A percentile compares a stretch with the other conserved stretches of the same genome.
phyloP scores from a whole-genome alignment of 1,140 invertebrate species.

The Oryctes rhinoceros region DNA sequence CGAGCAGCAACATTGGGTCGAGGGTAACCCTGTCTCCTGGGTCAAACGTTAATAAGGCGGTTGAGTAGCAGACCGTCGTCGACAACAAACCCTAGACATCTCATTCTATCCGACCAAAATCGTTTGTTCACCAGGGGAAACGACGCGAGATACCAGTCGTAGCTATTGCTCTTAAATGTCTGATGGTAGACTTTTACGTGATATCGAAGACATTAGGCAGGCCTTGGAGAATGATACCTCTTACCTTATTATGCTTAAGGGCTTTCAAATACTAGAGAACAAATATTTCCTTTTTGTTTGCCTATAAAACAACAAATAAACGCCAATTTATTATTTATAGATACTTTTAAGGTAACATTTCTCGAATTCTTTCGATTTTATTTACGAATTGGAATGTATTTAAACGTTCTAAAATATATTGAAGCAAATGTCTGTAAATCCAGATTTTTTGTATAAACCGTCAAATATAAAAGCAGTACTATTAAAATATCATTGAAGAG shows the following conservation, averaged over 20 bases:
- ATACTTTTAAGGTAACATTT: too few species aligned
- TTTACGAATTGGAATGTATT: too few species aligned
- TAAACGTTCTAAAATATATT: too few species aligned
- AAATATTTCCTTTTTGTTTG: too few species aligned
- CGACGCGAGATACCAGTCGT: neutral
- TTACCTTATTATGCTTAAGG: neutral
- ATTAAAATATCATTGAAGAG: too few species aligned
- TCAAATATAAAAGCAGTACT: too few species aligned
- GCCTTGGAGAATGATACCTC: neutral
- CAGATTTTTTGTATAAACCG: too few species aligned
- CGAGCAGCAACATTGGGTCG: neutral
- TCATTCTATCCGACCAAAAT: neutral
- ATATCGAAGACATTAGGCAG: neutral
- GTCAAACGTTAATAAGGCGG: constrained; percentile 24
- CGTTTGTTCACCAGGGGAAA: constrained; percentile 16
- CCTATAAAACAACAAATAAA: too few species aligned
- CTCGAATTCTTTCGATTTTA: too few species aligned
- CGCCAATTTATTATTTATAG: too few species aligned
- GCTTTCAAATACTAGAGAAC: neutral
- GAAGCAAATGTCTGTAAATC: too few species aligned
- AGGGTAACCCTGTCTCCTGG: neutral
- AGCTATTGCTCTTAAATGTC: constrained; percentile 3
- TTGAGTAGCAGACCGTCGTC: constrained; percentile 1
- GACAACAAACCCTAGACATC: neutral
- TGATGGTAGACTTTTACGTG: constrained; percentile 5